These are phyloP conservation scores for Drosophila mauritiana DNA, from an alignment of 1,140 invertebrate genomes.

Conservation along the genomic window DNA sequence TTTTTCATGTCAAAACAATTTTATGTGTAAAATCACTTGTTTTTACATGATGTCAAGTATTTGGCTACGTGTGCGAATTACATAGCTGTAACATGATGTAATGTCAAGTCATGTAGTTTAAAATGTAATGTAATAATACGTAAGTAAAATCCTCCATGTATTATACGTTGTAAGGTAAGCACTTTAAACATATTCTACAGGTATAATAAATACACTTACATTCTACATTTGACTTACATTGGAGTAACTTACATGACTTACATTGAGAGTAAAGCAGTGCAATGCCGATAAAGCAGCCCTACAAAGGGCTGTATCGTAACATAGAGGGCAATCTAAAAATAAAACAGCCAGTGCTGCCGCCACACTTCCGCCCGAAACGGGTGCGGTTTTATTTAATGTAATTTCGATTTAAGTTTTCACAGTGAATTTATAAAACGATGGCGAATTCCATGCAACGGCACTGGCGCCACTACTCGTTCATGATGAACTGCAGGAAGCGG, in stretches of 20 bases:
- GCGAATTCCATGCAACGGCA: too few species aligned
- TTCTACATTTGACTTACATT: too few species aligned
- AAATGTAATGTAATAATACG: neutral
- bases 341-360: neutral
- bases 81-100: neutral
- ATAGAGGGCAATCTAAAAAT: neutral
- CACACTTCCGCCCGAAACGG: neutral
- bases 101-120: neutral
- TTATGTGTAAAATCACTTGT: too few species aligned
- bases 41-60: too few species aligned
- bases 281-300: neutral
- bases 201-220: too few species aligned
- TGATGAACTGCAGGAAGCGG: slow-evolving; percentile 46
- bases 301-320: neutral
- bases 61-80: too few species aligned
- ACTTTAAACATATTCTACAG: neutral
- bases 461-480: slow-evolving; percentile 38
- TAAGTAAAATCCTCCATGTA: neutral
- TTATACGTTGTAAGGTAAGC: neutral
- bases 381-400: too few species aligned
- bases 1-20: neutral
- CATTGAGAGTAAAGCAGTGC: neutral
- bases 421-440: too few species aligned
- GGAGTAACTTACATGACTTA: too few species aligned
- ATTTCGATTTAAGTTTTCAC: too few species aligned